These are phyloP conservation scores for Marcusenius ussheri DNA, from an alignment of 2,113 vertebrate genomes.

Conservation along the genomic window DNA sequence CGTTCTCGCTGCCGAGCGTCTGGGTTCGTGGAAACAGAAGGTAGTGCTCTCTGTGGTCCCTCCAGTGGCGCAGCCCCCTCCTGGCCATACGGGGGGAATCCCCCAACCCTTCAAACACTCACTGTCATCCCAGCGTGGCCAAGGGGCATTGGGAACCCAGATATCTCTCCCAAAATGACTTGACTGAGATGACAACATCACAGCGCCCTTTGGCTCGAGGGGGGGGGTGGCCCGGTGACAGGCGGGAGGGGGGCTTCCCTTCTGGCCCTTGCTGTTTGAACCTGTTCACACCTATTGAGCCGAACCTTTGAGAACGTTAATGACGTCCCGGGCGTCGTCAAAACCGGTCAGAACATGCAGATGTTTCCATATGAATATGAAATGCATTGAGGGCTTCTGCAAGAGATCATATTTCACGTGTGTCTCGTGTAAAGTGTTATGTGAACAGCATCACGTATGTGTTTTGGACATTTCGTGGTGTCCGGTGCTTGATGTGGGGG, in stretches of 20 bases:
- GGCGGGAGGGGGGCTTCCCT: constrained; percentile 2
- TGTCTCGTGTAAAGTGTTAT: background rate
- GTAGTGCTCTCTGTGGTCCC: constrained; percentile 10
- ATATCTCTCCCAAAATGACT: constrained; percentile 40
- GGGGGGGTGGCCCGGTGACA: background rate
- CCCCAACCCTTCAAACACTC: constrained; percentile 9
- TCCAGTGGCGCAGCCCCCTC: constrained; percentile 18
- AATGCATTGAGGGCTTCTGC: background rate
- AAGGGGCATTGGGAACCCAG: constrained; percentile 36
- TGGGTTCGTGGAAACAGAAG: constrained; percentile 18
- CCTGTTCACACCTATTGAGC: background rate
- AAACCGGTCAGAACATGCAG: background rate
- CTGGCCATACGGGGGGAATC: constrained; percentile 22
- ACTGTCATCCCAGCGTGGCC: constrained; percentile 18
- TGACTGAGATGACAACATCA: constrained; percentile 26
- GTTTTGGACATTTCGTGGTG: background rate
- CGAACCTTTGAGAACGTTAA: background rate
- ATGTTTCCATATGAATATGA: background rate
- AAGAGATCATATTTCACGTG: background rate
- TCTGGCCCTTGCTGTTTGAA: background rate
- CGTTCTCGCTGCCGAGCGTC: constrained; percentile 1
- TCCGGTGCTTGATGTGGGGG: background rate
- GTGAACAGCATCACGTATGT: background rate
- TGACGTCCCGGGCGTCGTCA: background rate
- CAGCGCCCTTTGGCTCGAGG: constrained; percentile 12